Evolutionary conservation across 2,113 vertebrate species (phyloP).

Genomic region (Oryzias melastigma): DNA sequence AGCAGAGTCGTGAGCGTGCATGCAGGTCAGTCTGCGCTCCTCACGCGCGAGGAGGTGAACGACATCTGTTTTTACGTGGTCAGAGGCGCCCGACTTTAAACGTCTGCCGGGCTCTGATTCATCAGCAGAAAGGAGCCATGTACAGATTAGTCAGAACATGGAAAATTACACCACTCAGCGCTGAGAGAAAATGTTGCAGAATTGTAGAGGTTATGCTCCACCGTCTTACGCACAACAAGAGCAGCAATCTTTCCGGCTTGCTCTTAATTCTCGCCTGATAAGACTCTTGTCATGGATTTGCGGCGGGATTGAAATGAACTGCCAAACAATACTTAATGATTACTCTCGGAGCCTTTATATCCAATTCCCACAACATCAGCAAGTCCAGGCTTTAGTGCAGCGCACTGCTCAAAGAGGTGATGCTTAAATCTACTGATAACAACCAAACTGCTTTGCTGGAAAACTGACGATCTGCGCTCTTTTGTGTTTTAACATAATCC

Average conservation of each 20-base stretch:
- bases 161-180: background rate
- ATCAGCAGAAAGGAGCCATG: background rate
- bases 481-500: slow-evolving; percentile 17
- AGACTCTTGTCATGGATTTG: slow-evolving; percentile 23
- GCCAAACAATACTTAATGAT: slow-evolving; percentile 28
- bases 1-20: slow-evolving; percentile 31
- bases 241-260: background rate
- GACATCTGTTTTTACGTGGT: background rate
- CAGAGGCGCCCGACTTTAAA: background rate
- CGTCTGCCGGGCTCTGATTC: no score
- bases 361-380: slow-evolving; percentile 31
- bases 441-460: background rate
- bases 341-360: slow-evolving; percentile 36
- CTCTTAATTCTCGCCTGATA: slow-evolving; percentile 23
- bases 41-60: slow-evolving; percentile 14
- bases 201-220: background rate
- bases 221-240: slow-evolving; percentile 2
- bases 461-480: slow-evolving; percentile 1
- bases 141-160: background rate
- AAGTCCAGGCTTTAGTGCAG: slow-evolving; percentile 25
- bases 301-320: slow-evolving; percentile 29
- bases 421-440: slow-evolving; percentile 34
- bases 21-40: slow-evolving; percentile 10
- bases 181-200: accelerated
- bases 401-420: slow-evolving; percentile 26